Evolutionary conservation across 2,888 invertebrate species (phyloP).

Genomic region (Ecdyonurus torrentis): DNA sequence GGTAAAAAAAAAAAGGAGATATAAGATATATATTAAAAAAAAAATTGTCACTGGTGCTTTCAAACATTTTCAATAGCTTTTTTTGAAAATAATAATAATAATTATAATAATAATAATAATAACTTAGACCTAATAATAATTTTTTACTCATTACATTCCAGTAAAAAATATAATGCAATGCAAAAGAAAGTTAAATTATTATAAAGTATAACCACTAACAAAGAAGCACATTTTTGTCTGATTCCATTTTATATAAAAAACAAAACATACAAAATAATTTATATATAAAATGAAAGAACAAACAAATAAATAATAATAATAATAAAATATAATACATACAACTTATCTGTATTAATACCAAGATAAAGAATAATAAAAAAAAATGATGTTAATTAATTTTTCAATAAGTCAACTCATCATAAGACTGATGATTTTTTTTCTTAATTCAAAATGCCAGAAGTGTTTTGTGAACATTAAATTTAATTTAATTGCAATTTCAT

Average conservation of each 20-base stretch:
- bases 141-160: background rate
- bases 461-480: background rate
- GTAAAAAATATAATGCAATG: background rate
- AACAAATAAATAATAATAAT: no score
- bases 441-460: background rate
- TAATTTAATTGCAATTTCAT: background rate
- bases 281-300: background rate
- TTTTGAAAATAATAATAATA: background rate
- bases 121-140: no score
- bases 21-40: background rate
- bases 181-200: background rate
- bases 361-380: background rate
- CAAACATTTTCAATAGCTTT: background rate
- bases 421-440: slow-evolving; percentile 1
- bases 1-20: no score
- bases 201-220: background rate
- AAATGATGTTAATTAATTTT: background rate
- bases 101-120: no score
- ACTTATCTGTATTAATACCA: background rate
- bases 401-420: slow-evolving; percentile 1
- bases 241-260: background rate
- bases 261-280: background rate
- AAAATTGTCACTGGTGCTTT: background rate
- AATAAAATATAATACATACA: background rate
- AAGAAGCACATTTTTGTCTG: background rate